These are phyloP conservation scores for Zeus faber DNA, from an alignment of 2,113 vertebrate genomes.

Conservation along the genomic window DNA sequence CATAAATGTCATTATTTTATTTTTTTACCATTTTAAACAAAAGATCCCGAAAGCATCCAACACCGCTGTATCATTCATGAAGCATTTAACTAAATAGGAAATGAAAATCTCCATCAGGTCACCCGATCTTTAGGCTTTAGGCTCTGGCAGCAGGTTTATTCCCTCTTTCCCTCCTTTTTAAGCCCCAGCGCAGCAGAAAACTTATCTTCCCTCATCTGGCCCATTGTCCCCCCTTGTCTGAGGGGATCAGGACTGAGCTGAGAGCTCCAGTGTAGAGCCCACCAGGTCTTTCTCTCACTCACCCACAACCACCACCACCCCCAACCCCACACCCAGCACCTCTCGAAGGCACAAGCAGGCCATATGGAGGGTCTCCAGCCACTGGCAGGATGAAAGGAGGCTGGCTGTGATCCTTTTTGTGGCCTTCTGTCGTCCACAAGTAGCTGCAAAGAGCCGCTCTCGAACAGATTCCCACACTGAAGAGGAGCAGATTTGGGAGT, in stretches of 20 bases:
- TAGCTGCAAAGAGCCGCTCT: slow-evolving; percentile 21
- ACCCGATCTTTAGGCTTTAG: too few species aligned
- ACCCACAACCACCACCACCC: slow-evolving; percentile 5
- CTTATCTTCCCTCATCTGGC: slow-evolving; percentile 70
- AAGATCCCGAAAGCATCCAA: too few species aligned
- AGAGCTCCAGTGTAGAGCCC: slow-evolving; percentile 13
- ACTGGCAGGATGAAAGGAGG: slow-evolving; percentile 52
- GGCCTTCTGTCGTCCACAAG: slow-evolving; percentile 44
- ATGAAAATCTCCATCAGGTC: too few species aligned
- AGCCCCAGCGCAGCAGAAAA: slow-evolving; percentile 42
- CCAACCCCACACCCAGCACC: background rate
- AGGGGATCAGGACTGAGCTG: slow-evolving; percentile 49
- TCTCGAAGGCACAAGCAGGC: slow-evolving; percentile 14
- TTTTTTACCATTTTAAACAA: too few species aligned
- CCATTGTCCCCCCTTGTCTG: slow-evolving; percentile 66
- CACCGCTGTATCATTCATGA: too few species aligned
- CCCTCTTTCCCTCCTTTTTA: slow-evolving; percentile 10
- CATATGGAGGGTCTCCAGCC: slow-evolving; percentile 67
- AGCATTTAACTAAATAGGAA: background rate
- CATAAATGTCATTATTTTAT: too few species aligned
- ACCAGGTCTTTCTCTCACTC: slow-evolving; percentile 22
- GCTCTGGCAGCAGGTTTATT: slow-evolving; percentile 42
- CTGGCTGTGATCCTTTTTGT: slow-evolving; percentile 45
- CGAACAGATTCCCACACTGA: too few species aligned
- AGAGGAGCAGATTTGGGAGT: too few species aligned